Evolutionary conservation across 2,113 vertebrate species (phyloP), one percentile per base, ranked within the genome.

Genomic region (Corvus moneduloides): DNA sequence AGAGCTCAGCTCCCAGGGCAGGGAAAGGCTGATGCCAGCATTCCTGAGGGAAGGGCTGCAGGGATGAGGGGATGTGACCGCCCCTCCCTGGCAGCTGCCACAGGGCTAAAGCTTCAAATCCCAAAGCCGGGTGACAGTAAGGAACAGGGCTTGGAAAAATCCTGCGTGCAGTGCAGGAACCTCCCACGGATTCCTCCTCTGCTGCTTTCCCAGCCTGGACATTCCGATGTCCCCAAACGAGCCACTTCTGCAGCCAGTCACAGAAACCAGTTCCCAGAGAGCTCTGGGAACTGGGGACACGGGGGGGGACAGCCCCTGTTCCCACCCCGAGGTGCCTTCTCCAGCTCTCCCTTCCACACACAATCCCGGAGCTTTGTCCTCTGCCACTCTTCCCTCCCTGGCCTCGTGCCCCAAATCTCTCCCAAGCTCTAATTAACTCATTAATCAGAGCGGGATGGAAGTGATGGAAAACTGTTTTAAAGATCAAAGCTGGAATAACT

Each of bases 221-320:
- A 10, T 12, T 13, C 20, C 3, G 2, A 22, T 26, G 30, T 28
- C 41, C 51, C 11, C 11, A 13, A 9, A 20, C 1, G 2, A 61
- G 30, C 10, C 4, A 37, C 0, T 58, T 55, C 28, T 55, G 51
- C 41, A 13, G 10, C 37, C 73, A 83, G 2, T 11, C 4, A 27
- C 16, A 41, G 17, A 23, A 79, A 79, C 8, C 21, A 16, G 6
- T 5, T 5, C 15, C 16, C 58, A 44, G 33, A 46, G 41, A 26
- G 4, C 56, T 8, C 32, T 4, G 58, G 37, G 37, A 15, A 35
- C 12, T 2, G 35, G 49, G 39, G 35, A 68, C 59, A n/a, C 0
- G 1, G 16, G 52, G 27, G 55, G 86, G 62, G 4, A 11, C 4
- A 5, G 1, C 19, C 61, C 55, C 54, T 35, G 5, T 12, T 9